A percentile compares a stretch with the other conserved stretches of the same genome.
These are phyloP conservation scores for Rhagium mordax DNA, from an alignment of 2,888 invertebrate genomes.

Conservation along the genomic window DNA sequence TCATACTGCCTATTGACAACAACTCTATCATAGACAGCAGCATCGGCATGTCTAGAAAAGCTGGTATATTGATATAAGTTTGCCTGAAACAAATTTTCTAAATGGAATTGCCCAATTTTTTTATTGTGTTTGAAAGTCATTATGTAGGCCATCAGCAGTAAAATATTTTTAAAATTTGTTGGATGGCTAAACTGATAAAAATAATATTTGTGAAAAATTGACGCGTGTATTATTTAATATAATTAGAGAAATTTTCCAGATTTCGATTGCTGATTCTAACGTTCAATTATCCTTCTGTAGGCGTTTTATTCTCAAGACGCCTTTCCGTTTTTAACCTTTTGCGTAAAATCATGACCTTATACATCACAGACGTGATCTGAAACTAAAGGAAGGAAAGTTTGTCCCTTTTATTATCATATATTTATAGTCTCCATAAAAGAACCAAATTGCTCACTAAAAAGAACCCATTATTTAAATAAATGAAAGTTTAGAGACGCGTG, in stretches of 20 bases:
- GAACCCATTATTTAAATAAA: conserved; percentile 20
- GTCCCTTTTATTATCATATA: conserved; percentile 27
- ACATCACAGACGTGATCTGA: conserved; percentile 26
- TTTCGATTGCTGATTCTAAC: background rate
- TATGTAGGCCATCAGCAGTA: too few species aligned
- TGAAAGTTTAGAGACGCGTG: background rate
- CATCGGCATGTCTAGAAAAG: too few species aligned
- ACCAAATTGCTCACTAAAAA: background rate
- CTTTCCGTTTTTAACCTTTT: conserved; percentile 23
- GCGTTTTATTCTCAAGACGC: conserved; percentile 1
- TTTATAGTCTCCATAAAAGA: conserved; percentile 23
- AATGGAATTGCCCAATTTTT: too few species aligned
- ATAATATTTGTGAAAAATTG: too few species aligned
- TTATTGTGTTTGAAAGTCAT: too few species aligned
- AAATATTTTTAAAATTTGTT: too few species aligned
- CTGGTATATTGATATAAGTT: too few species aligned
- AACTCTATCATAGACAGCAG: too few species aligned
- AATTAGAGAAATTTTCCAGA: background rate
- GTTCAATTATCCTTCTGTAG: background rate
- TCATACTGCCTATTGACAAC: too few species aligned
- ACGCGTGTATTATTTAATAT: too few species aligned
- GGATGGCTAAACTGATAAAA: too few species aligned
- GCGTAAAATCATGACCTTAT: conserved; percentile 23
- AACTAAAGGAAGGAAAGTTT: conserved; percentile 6
- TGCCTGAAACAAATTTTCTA: too few species aligned